These are phyloP conservation scores for Apodemia hepburni DNA, from an alignment of 2,888 invertebrate genomes.

Conservation along the genomic window DNA sequence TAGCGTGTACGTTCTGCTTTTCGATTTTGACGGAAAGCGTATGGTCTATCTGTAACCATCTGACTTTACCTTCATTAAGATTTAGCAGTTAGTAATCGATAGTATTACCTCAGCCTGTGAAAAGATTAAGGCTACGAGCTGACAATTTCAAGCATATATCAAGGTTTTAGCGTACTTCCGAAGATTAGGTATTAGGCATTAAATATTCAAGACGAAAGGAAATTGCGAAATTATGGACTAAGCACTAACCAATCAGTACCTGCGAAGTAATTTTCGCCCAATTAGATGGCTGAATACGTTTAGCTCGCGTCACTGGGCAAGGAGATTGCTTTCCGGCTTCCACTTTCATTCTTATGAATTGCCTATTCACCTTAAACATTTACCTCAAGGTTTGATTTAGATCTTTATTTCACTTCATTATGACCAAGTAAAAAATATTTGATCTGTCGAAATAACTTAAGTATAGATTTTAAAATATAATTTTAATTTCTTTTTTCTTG, in stretches of 20 bases:
- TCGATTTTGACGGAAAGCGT: too few species aligned
- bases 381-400: slow-evolving; percentile 19
- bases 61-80: too few species aligned
- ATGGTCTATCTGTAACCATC: too few species aligned
- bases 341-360: slow-evolving; percentile 39
- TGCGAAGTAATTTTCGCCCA: slow-evolving; percentile 61
- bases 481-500: too few species aligned
- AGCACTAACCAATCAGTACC: slow-evolving; percentile 39
- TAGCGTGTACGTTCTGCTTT: too few species aligned
- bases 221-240: slow-evolving; percentile 33
- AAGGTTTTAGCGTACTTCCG: neutral
- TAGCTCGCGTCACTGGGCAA: slow-evolving; percentile 51
- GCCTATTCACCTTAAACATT: slow-evolving; percentile 24
- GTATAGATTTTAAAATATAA: too few species aligned
- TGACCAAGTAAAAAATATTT: neutral
- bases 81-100: too few species aligned
- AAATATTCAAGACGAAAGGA: slow-evolving; percentile 23
- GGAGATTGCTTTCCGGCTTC: slow-evolving; percentile 52
- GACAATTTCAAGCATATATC: too few species aligned
- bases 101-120: too few species aligned
- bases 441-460: neutral
- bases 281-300: slow-evolving; percentile 60
- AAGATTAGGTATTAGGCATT: neutral
- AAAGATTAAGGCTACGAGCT: too few species aligned
- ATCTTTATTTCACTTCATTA: slow-evolving; percentile 20